Evolutionary conservation across 2,797 vertebrate species (phyloP), one percentile per base, ranked within the genome.

Genomic region (Mormyrops boulengeri): DNA sequence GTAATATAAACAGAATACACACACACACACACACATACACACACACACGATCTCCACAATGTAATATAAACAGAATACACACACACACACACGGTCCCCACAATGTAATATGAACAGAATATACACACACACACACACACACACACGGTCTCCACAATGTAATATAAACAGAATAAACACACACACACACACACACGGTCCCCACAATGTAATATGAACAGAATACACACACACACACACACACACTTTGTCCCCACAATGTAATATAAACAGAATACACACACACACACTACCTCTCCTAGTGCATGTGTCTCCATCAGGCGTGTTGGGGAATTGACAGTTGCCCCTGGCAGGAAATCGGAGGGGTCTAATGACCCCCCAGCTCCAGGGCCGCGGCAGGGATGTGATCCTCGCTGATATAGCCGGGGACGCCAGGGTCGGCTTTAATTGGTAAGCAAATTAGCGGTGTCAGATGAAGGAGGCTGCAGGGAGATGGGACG

Each of bases 401-500:
- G 55, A 17, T 11, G 44, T 14, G 34, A 34, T 11, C 34, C 86
- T 34, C 11, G 2, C 30, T 44, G 53, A 41, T 57, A 41, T 17
- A 87, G 12, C 1, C 53, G 4, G 50, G 1, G n/a, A 77, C 80
- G 19, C 80, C 19, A 11, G 38, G 14, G 90, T 93, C 91, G 93
- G 89, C 92, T 91, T 94, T 95, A 94, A 96, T 95, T 95, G 94
- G 92, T 90, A 91, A 90, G 92, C 93, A 94, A 95, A 94, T 95
- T 93, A 95, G 91, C 92, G 92, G 87, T 90, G 92, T 93, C 91
- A 90, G 93, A 91, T 91, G 90, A 89, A 91, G 90, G 90, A 73
- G 91, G 94, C 91, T 90, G 57, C 19, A 91, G 91, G 93, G 92
- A 93, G 95, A 93, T 92, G 88, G 85, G 93, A 93, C 93, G 90